A percentile compares a stretch with the other conserved stretches of the same genome.
These are phyloP conservation scores for Chelmon rostratus DNA, from an alignment of 2,797 vertebrate species.

Conservation along the genomic window DNA sequence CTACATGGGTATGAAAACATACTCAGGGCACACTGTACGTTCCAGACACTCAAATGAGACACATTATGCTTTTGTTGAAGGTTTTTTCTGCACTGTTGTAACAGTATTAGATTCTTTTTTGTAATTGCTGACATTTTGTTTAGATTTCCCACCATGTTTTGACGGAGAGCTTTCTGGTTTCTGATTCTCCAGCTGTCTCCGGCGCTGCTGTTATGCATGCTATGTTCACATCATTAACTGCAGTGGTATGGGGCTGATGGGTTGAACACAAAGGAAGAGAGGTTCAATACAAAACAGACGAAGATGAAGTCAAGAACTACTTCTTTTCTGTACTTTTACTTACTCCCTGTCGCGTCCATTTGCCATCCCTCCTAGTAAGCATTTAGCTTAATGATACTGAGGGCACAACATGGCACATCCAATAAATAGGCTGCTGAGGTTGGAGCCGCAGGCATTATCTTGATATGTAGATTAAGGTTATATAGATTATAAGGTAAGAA, in stretches of 20 bases:
- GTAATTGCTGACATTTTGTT: constrained; percentile 69
- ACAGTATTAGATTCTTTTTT: constrained; percentile 35
- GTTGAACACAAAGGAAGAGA: constrained; percentile 34
- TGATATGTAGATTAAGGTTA: constrained; percentile 22
- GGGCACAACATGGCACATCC: constrained; percentile 14
- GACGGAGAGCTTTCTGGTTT: constrained; percentile 37
- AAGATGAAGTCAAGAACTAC: constrained; percentile 35
- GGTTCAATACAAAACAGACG: constrained; percentile 40
- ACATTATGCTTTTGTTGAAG: constrained; percentile 63
- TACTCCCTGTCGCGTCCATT: constrained; percentile 32
- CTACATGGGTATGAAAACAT: constrained; percentile 71
- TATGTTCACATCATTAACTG: constrained; percentile 58
- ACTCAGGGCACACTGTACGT: constrained; percentile 51
- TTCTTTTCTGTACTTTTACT: constrained; percentile 31
- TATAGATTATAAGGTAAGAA: constrained; percentile 16
- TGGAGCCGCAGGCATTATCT: constrained; percentile 19
- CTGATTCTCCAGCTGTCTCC: constrained; percentile 50
- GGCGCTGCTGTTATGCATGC: constrained; percentile 14
- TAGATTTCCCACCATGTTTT: constrained; percentile 58
- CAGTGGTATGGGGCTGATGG: constrained; percentile 51
- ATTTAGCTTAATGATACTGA: constrained; percentile 32
- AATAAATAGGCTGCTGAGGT: constrained; percentile 17
- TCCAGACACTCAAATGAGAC: constrained; percentile 73
- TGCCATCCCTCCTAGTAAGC: constrained; percentile 11
- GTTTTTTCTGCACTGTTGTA: constrained; percentile 51